Evolutionary conservation across 1,140 invertebrate species (phyloP).

Genomic region (Drosophila persimilis): DNA sequence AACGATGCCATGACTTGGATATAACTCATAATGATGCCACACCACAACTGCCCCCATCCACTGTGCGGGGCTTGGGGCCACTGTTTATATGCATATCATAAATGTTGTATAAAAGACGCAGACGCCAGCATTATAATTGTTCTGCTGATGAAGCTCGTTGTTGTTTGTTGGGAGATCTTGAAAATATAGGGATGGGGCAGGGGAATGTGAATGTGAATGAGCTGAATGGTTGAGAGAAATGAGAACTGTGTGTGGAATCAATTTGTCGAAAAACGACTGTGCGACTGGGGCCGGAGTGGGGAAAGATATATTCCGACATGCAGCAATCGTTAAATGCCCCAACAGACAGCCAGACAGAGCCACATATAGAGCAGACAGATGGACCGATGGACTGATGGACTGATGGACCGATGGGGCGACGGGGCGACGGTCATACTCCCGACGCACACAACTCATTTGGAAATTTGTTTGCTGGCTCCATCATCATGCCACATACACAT

Average conservation of each 20-base stretch:
- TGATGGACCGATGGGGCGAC: too few relatives aligned
- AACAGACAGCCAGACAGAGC: background rate
- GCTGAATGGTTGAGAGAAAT: conserved; percentile 17
- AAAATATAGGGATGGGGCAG: conserved; percentile 14
- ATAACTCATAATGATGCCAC: conserved; percentile 42
- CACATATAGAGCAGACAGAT: conserved; percentile 22
- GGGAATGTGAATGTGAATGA: conserved; percentile 15
- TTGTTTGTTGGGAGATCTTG: conserved; percentile 14
- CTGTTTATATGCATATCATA: conserved; percentile 47
- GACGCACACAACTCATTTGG: conserved; percentile 60
- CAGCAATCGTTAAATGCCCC: conserved; percentile 57
- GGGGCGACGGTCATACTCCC: too few relatives aligned
- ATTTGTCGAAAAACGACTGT: conserved; percentile 67
- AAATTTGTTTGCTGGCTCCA: conserved; percentile 6
- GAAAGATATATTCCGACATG: conserved; percentile 32
- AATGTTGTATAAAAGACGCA: conserved; percentile 45
- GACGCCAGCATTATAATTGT: conserved; percentile 54
- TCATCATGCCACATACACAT: background rate
- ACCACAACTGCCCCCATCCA: background rate
- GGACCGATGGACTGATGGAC: background rate
- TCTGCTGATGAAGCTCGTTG: conserved; percentile 48
- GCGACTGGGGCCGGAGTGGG: conserved; percentile 27
- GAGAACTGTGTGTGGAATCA: conserved; percentile 75
- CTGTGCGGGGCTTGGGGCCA: conserved; percentile 8
- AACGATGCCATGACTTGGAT: conserved; percentile 37